Evolutionary conservation across 2,797 vertebrate genomes (phyloP).

Genomic region (Pelochelys cantorii): DNA sequence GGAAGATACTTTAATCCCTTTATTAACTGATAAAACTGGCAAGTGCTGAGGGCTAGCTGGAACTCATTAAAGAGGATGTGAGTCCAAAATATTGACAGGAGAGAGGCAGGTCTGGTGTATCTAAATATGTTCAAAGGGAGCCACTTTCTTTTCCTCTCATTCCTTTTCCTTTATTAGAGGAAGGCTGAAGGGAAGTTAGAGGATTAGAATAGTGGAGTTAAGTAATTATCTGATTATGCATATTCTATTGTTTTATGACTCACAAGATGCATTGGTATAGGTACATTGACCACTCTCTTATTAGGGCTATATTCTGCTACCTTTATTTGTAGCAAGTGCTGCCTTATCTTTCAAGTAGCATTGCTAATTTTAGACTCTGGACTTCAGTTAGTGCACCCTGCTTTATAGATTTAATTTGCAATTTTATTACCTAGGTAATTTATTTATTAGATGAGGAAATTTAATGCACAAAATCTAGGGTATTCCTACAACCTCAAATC

Average conservation of each 20-base stretch:
- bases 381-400: not conserved
- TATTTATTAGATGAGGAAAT: not conserved
- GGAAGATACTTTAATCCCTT: not conserved
- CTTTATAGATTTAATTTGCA: not conserved
- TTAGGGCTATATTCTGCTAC: not conserved
- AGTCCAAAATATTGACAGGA: not conserved
- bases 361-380: fast-evolving
- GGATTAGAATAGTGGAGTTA: fast-evolving
- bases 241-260: fast-evolving
- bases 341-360: fast-evolving
- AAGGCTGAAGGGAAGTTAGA: not conserved
- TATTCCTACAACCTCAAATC: fast-evolving
- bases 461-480: fast-evolving
- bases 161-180: fast-evolving
- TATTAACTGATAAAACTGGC: not conserved
- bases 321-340: fast-evolving
- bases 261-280: not conserved
- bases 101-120: not conserved
- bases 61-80: not conserved
- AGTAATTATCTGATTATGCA: fast-evolving
- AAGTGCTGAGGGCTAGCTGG: not conserved
- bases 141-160: not conserved
- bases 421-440: not conserved
- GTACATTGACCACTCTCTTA: not conserved
- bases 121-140: not conserved